Base-by-base conservation (phyloP, 2,113 vertebrate species). In the Caloenas nicobarica region DNA sequence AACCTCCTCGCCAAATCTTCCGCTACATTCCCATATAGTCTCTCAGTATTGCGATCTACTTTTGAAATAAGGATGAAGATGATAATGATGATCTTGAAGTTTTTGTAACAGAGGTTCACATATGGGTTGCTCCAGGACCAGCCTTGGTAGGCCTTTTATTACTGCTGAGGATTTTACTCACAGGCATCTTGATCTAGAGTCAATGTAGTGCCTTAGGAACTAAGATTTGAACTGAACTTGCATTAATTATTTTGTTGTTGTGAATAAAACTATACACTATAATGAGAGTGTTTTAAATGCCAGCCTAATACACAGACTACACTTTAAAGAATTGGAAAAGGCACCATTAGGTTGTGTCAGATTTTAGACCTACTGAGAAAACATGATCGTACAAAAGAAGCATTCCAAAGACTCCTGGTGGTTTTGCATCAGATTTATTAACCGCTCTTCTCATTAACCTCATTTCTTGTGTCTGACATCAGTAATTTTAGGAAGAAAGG, bases 381-480 rank as follows among this genome's bases (percentile, higher is more conserved):
- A 29, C 42, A 44, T 9, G 11, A 26, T 38, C 1, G 4, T 85
- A 53, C 8, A 33, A 50, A 62, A 68, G 31, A 26, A 80, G 18
- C 2, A 3, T 56, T 70, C 33, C 21, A 48, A 79, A 79, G n/a
- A 38, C 6, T 76, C 29, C 14, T 6, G 10, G 42, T 38, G 14
- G 33, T 50, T 81, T 70, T 70, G 42, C 36, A 70, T 53, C 29
- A 56, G 54, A 51, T 84, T 68, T 73, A 33, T 66, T 68, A 62
- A 80, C 8, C 5, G 23, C 11, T n/a, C 7, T 73, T 61, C 25
- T 44, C 1, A 33, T 66, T 68, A 62, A 80, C 8, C 7, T 80
- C 0, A 1, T 60, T 71, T 65, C 56, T 71, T 58, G 25, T 10
- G 29, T 40, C 40, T 0, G 1, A 38, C 4, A 1, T 22, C 19